phyloP scores from a whole-genome alignment of 2,113 vertebrate species.

The Heterocephalus glaber region DNA sequence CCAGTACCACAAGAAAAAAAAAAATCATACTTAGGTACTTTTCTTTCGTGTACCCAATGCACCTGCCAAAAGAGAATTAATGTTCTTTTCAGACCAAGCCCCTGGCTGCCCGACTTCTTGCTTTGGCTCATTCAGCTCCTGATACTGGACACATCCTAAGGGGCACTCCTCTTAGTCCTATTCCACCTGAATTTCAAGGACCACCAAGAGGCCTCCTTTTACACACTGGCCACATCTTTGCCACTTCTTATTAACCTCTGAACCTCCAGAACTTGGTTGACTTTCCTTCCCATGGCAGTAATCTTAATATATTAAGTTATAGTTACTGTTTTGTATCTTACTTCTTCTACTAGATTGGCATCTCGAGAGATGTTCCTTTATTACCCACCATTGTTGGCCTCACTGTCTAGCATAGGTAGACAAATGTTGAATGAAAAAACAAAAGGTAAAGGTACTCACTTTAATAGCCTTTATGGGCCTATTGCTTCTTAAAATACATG shows the following conservation, averaged over 20 bases:
- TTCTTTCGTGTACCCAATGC: neutral
- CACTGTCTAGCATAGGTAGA: neutral
- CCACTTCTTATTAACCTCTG: neutral
- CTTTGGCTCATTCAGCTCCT: neutral
- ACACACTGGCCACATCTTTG: no score
- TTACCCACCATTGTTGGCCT: neutral
- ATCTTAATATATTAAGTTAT: neutral
- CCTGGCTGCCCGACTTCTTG: neutral
- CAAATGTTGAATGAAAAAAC: neutral
- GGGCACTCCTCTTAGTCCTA: neutral
- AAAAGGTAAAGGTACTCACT: neutral
- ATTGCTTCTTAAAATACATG: neutral
- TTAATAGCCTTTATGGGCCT: neutral
- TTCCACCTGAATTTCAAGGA: neutral
- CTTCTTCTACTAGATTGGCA: neutral
- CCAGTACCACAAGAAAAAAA: neutral
- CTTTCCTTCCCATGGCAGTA: neutral
- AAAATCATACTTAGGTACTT: neutral
- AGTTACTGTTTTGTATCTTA: neutral
- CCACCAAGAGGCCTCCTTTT: neutral
- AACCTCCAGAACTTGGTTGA: neutral
- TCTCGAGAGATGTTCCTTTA: neutral
- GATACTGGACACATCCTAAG: neutral
- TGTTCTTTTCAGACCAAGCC: neutral
- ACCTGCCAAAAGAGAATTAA: neutral